Evolutionary conservation across 2,888 invertebrate genomes (phyloP).

Genomic region (Allolobophora icterica): DNA sequence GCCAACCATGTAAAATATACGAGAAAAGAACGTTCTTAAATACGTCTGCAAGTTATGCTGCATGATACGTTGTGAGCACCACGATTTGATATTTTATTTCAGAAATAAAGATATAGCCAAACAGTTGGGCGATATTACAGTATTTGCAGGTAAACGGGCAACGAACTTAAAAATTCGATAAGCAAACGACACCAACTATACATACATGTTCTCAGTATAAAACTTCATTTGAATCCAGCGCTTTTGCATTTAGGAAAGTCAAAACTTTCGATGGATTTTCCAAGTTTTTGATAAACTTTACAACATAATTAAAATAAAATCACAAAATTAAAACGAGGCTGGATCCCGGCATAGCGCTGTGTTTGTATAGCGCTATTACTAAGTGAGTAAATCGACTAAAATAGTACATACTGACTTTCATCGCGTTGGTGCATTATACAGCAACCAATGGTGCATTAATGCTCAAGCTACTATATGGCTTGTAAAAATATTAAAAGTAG

Average conservation of each 20-base stretch:
- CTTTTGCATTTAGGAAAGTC: not conserved
- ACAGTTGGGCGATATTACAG: constrained; percentile 4
- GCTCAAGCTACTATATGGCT: no score
- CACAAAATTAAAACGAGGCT: constrained; percentile 17
- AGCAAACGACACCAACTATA: not conserved
- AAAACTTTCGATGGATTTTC: constrained; percentile 17
- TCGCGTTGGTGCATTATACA: not conserved
- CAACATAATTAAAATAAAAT: constrained; percentile 17
- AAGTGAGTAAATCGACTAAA: not conserved
- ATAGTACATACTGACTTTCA: not conserved
- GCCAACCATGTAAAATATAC: not conserved
- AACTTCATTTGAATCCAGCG: constrained; percentile 3
- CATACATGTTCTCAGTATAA: constrained; percentile 17
- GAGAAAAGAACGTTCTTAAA: constrained; percentile 14
- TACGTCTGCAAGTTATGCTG: not conserved
- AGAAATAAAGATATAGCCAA: not conserved
- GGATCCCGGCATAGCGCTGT: not conserved
- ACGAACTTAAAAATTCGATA: not conserved
- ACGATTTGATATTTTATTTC: not conserved
- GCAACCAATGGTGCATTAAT: no score
- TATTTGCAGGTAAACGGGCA: not conserved
- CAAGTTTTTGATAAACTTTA: constrained; percentile 17
- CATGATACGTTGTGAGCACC: not conserved
- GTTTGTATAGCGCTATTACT: not conserved
- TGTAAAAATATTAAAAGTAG: no score